Conservation (phyloP, 1,140 invertebrate genomes). For the Rhysida immarginata region DNA sequence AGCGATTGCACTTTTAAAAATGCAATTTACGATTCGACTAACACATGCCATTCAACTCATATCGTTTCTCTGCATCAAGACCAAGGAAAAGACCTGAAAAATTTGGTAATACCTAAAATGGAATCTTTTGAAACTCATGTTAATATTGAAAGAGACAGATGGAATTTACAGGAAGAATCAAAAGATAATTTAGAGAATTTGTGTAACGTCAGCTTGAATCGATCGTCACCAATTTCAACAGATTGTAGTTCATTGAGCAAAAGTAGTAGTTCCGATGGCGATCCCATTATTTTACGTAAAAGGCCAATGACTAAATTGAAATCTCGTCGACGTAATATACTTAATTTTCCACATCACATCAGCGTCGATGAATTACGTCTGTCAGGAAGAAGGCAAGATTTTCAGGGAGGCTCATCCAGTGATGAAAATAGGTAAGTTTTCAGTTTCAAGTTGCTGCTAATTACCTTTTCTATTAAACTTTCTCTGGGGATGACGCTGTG, state of each 20-base stretch:
- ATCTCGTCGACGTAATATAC: constrained; percentile 31
- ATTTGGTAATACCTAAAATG: no score
- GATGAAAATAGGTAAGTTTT: constrained; percentile 51
- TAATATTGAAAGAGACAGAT: no score
- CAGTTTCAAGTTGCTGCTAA: no score
- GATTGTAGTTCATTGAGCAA: constrained; percentile 32
- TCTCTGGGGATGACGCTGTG: no score
- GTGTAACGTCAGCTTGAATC: background rate
- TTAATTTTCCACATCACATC: constrained; percentile 41
- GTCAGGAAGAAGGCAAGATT: constrained; percentile 58
- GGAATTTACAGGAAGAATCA: background rate
- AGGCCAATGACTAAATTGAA: constrained; percentile 29
- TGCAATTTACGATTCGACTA: no score
- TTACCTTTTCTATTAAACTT: no score
- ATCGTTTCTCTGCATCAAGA: no score
- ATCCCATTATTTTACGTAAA: constrained; percentile 21
- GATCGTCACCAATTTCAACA: constrained; percentile 12
- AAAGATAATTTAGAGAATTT: background rate
- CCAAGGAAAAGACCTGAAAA: no score
- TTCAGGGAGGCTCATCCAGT: constrained; percentile 59
- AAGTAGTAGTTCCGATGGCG: constrained; percentile 31
- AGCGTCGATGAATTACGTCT: constrained; percentile 45
- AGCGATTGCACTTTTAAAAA: no score
- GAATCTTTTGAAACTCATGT: no score
- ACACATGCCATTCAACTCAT: no score